phyloP scores from a whole-genome alignment of 2,888 invertebrate genomes.

The Disparrhopalites patrizii region DNA sequence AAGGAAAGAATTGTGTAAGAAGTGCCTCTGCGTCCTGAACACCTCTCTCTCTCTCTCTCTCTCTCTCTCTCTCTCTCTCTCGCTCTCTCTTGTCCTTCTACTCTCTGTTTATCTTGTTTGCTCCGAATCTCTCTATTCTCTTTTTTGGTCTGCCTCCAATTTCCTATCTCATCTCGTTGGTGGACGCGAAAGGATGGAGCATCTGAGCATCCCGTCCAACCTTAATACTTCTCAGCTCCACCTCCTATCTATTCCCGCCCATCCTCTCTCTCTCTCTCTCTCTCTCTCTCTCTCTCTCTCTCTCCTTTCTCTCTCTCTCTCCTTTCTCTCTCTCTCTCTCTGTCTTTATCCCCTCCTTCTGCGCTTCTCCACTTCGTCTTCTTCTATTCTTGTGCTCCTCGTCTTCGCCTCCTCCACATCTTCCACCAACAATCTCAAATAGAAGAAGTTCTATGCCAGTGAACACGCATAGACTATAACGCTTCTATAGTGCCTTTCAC shows the following conservation, averaged over 20 bases:
- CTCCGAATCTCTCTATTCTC: conserved; percentile 28
- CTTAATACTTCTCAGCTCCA: conserved; percentile 22
- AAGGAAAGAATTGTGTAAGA: not conserved
- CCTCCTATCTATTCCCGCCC: conserved; percentile 26
- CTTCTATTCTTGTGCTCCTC: no score
- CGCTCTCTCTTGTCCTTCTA: not conserved
- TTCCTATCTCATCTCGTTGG: conserved; percentile 27
- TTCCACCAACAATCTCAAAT: not conserved
- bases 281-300: not conserved
- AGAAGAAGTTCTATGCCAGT: conserved; percentile 9
- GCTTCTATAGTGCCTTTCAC: no score
- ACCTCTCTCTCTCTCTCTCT: not conserved
- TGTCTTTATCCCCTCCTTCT: no score
- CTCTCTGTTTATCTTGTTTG: conserved; percentile 19
- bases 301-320: not conserved
- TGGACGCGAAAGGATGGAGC: conserved; percentile 21
- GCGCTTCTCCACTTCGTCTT: conserved; percentile 2
- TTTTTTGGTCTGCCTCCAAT: conserved; percentile 20
- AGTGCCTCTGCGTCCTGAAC: conserved; percentile 17
- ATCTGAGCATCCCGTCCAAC: conserved; percentile 25
- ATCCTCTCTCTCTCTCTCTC: no score
- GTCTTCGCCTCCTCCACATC: no score
- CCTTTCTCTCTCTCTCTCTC: not conserved
- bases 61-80: not conserved
- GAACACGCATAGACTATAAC: no score